A percentile compares a stretch with the other conserved stretches of the same genome.
These are phyloP conservation scores for Euschistus heros DNA, from an alignment of 1,140 invertebrate species.

Conservation along the genomic window DNA sequence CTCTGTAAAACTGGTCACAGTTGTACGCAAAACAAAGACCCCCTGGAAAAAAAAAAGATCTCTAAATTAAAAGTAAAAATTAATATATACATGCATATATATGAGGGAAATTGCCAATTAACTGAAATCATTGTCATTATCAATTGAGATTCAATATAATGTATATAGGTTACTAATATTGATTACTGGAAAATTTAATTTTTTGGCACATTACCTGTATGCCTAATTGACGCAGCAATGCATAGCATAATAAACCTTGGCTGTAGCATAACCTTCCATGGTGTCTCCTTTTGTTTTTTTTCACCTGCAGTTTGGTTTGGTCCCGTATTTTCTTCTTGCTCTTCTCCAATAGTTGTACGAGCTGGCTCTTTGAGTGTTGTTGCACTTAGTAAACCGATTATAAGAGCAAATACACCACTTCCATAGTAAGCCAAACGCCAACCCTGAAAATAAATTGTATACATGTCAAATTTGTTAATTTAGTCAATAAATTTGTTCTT, in stretches of 20 bases:
- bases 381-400: constrained; percentile 60
- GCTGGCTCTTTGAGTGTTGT: constrained; percentile 68
- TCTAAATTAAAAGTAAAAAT: neutral
- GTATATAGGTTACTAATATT: too few relatives aligned
- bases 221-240: constrained; percentile 77
- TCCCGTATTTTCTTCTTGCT: constrained; percentile 40
- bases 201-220: constrained; percentile 52
- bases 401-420: constrained; percentile 66
- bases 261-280: constrained; percentile 60
- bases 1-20: constrained; percentile 75
- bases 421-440: constrained; percentile 83
- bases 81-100: too few relatives aligned
- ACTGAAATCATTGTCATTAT: too few relatives aligned
- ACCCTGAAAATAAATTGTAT: constrained; percentile 43
- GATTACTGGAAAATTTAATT: too few relatives aligned
- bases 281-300: constrained; percentile 40
- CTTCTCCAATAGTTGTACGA: constrained; percentile 58
- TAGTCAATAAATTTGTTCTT: too few relatives aligned
- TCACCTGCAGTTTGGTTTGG: constrained; percentile 29
- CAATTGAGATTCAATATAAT: constrained; percentile 55
- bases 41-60: constrained; percentile 39
- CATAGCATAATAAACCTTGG: constrained; percentile 71
- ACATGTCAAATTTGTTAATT: neutral
- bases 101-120: too few relatives aligned
- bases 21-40: constrained; percentile 85